Evolutionary conservation across 2,888 invertebrate genomes (phyloP).

Genomic region (Torymus aiolomorphi): DNA sequence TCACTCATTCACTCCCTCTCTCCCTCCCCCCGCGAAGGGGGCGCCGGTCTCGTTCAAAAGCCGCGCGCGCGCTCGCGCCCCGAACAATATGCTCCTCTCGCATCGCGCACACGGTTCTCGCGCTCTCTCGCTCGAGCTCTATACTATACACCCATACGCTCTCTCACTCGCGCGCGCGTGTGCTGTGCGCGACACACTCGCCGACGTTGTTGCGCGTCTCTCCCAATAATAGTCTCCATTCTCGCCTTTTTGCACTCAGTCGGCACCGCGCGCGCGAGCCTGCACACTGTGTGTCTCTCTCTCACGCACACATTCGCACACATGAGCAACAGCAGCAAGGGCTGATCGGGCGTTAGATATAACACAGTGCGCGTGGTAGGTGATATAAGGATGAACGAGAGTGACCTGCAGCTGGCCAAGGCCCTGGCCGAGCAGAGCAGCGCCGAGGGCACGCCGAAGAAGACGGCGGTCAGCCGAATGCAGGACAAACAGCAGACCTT

Average conservation of each 20-base stretch:
- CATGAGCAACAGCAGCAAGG: too few relatives aligned
- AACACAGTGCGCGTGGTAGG: not conserved
- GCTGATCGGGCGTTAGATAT: too few relatives aligned
- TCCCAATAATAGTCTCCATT: not conserved
- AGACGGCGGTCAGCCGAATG: slow-evolving; percentile 80
- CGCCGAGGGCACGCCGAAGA: slow-evolving; percentile 76
- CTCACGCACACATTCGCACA: too few relatives aligned
- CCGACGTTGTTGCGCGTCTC: too few relatives aligned
- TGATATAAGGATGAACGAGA: slow-evolving; percentile 81
- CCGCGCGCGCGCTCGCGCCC: slow-evolving; percentile 5
- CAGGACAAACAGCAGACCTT: slow-evolving; percentile 83
- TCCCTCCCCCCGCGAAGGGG: too few relatives aligned
- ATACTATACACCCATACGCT: too few relatives aligned
- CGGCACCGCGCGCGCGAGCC: not conserved
- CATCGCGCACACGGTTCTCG: not conserved
- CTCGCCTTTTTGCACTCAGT: not conserved
- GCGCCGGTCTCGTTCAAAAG: too few relatives aligned
- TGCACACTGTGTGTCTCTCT: not conserved
- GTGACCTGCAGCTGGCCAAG: slow-evolving; percentile 84
- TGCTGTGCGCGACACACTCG: too few relatives aligned
- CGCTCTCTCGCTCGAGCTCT: too few relatives aligned
- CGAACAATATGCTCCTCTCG: not conserved
- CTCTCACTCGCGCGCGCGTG: too few relatives aligned
- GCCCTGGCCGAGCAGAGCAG: slow-evolving; percentile 78
- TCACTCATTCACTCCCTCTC: too few relatives aligned